These are phyloP conservation scores for Coregonus clupeaformis DNA, from an alignment of 2,113 vertebrate genomes.

Conservation along the genomic window DNA sequence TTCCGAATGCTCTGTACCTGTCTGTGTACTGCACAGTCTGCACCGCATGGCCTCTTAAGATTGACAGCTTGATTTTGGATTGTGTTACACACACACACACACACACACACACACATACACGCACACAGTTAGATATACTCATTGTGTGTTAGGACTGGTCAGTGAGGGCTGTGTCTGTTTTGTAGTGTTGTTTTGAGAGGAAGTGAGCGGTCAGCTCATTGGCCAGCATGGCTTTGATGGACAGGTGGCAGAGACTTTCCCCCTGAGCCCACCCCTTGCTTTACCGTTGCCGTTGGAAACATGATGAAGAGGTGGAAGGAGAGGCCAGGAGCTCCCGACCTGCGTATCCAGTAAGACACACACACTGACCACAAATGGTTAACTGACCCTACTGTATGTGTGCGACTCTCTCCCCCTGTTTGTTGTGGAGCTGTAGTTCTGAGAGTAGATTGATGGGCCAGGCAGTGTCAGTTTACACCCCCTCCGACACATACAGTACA, in stretches of 20 bases:
- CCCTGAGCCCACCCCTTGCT: constrained; percentile 22
- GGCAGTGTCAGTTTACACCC: constrained; percentile 14
- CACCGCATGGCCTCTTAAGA: too few species aligned
- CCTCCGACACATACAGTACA: not conserved
- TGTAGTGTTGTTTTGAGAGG: not conserved
- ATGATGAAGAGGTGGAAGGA: constrained; percentile 95
- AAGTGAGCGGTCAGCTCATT: not conserved
- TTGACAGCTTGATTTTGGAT: too few species aligned
- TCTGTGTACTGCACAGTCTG: too few species aligned
- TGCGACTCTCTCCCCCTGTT: not conserved
- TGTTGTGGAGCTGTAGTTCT: constrained; percentile 3
- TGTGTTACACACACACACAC: not conserved
- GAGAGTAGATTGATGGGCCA: constrained; percentile 27
- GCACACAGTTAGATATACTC: not conserved
- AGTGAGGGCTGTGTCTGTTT: not conserved
- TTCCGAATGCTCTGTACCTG: too few species aligned
- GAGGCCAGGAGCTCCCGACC: constrained; percentile 81
- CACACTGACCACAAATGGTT: not conserved
- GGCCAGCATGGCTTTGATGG: constrained; percentile 12
- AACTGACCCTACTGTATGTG: not conserved
- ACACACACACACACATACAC: not conserved
- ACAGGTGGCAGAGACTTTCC: constrained; percentile 52
- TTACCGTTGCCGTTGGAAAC: constrained; percentile 56
- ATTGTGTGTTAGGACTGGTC: not conserved
- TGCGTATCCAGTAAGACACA: constrained; percentile 91